Conservation (phyloP, 2,113 vertebrate genomes). For the Chamaea fasciata region DNA sequence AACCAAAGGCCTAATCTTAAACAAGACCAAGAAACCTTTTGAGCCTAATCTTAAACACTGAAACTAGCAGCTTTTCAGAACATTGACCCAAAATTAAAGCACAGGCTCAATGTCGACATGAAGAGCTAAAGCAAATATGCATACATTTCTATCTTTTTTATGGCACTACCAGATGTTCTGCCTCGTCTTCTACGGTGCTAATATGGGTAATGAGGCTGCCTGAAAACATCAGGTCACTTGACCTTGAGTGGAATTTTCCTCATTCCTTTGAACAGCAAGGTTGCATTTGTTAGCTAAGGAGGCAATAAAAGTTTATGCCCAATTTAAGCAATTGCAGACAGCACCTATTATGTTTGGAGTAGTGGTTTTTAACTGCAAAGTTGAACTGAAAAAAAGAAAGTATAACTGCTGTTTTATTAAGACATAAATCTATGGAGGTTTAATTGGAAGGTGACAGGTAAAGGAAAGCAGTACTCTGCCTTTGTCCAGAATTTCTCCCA, state of each 20-base stretch:
- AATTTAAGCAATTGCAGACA: conserved; percentile 53
- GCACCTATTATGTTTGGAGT: conserved; percentile 4
- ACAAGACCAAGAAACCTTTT: background rate
- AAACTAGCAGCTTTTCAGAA: background rate
- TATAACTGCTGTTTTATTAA: conserved; percentile 32
- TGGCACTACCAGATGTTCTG: conserved; percentile 47
- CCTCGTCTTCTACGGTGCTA: conserved; percentile 8
- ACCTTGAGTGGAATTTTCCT: conserved; percentile 51
- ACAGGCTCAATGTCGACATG: background rate
- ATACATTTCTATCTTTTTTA: conserved; percentile 27
- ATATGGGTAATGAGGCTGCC: conserved; percentile 41
- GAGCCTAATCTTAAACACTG: background rate
- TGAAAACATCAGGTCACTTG: conserved; percentile 46
- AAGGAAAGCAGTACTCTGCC: background rate
- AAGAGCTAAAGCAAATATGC: conserved; percentile 17
- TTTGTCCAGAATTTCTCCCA: background rate
- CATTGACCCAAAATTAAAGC: background rate
- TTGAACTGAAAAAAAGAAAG: background rate
- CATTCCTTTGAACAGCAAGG: background rate
- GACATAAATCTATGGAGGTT: conserved; percentile 18
- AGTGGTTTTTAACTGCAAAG: conserved; percentile 25
- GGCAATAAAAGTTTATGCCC: conserved; percentile 51
- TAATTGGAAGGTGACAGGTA: conserved; percentile 31
- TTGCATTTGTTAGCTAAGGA: conserved; percentile 23
- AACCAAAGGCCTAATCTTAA: background rate